Evolutionary conservation across 2,888 invertebrate genomes (phyloP), one percentile per base, ranked within the genome.

Genomic region (Chironomus riparius): DNA sequence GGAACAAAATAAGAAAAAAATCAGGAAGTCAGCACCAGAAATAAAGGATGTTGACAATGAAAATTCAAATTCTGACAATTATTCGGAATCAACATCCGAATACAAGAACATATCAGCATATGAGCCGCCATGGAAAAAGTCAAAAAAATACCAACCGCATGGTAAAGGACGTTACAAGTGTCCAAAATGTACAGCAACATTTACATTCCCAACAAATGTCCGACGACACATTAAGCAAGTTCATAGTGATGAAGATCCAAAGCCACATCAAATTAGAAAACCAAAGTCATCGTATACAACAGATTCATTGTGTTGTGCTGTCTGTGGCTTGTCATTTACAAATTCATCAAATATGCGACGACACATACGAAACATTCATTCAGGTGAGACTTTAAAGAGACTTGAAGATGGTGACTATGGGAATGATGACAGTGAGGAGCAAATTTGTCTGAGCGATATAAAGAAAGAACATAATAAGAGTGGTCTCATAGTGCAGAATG

Each of bases 301-400:
- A 38, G 38, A 38, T 4, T 38, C 38, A 38, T 1, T 38, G 10
- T 56, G 7, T 7, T 77, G 3, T 80, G 77, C 72, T 84, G 83
- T 77, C 81, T 82, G 2, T 79, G 78, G 81, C 81, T 80, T 80
- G 71, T 78, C 12, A 76, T 77, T 18, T 77, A 56, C 15, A 18
- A 18, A 18, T 18, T n/a, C 56, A 15, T 18, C 56, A 4, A 56
- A 56, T 18, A 18, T 56, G 18, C n/a, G 56, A 56, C n/a, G 56
- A 18, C 56, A 56, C 6, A 56, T 56, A 7, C n/a, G 15, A 18
- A 15, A 56, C 5, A 15, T 56, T 6, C 56, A 56, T 56, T 15
- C 7, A 18, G 7, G 56, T 56, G 18, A 56, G 56, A 38, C 38
- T 10, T 56, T 56, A 7, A 56, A 56, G 15, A 18, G 2, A 18